phyloP scores from a whole-genome alignment of 1,140 invertebrate genomes.

The Chrysomallon squamiferum region DNA sequence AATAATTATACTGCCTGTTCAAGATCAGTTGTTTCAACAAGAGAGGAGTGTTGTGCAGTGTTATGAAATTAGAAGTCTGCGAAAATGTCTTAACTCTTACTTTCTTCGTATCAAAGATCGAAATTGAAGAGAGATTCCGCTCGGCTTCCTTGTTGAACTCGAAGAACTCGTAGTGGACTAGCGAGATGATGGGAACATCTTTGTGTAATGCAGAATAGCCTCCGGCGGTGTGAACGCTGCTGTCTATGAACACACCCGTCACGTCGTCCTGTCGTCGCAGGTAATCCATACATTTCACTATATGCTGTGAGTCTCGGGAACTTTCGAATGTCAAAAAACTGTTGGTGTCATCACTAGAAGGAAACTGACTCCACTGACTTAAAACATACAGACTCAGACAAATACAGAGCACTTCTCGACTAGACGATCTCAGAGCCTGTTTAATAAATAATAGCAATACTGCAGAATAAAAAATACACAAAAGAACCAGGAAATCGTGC shows the following conservation, averaged over 20 bases:
- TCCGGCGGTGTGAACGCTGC: constrained; percentile 45
- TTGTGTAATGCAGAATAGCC: constrained; percentile 45
- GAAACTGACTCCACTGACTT: not conserved
- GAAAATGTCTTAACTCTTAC: constrained; percentile 28
- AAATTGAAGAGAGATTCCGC: not conserved
- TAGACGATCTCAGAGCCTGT: too few relatives aligned
- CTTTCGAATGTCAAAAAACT: constrained; percentile 35
- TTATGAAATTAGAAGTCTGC: constrained; percentile 45
- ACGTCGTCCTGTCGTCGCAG: constrained; percentile 42
- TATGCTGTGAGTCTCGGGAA: constrained; percentile 32
- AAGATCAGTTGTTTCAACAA: constrained; percentile 41
- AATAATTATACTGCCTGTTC: constrained; percentile 52
- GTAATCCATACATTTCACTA: constrained; percentile 50
- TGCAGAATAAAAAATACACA: constrained; percentile 25
- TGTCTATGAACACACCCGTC: constrained; percentile 52
- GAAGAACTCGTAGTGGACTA: constrained; percentile 49
- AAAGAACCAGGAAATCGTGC: constrained; percentile 46
- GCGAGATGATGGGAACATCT: constrained; percentile 45
- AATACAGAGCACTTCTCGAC: too few relatives aligned
- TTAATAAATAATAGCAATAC: too few relatives aligned
- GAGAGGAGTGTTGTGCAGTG: constrained; percentile 37
- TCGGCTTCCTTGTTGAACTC: constrained; percentile 37
- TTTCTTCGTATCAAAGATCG: not conserved
- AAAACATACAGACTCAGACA: not conserved
- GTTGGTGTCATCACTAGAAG: constrained; percentile 10